phyloP scores from a whole-genome alignment of 2,888 invertebrate species.

The Cataglyphis cursor region DNA sequence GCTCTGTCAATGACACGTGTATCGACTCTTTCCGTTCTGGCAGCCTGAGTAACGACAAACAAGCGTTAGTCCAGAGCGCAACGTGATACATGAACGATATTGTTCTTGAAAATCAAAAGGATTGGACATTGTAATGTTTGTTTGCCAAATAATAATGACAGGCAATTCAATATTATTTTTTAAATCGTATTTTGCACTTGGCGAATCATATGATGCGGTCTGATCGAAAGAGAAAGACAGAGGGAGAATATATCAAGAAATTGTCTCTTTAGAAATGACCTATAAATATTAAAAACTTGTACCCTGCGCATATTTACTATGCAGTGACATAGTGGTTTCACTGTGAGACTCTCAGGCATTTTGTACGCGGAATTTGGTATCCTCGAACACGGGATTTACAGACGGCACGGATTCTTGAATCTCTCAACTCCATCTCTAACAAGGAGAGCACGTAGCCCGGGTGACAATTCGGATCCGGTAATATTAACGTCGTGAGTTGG shows the following conservation, averaged over 20 bases:
- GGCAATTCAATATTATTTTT: neutral
- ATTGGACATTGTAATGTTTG: neutral
- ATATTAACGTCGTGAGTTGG: slow-evolving; percentile 50
- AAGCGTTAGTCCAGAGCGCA: neutral
- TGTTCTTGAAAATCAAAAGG: slow-evolving; percentile 5
- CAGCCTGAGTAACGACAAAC: slow-evolving; percentile 15
- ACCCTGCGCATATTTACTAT: neutral
- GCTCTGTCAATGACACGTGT: slow-evolving; percentile 28
- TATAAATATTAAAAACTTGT: slow-evolving; percentile 22
- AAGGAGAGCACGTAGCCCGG: slow-evolving; percentile 18
- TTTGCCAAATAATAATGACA: slow-evolving; percentile 12
- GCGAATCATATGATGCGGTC: neutral
- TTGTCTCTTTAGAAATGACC: neutral
- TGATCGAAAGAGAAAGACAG: neutral
- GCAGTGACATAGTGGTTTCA: neutral
- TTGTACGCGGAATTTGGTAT: slow-evolving; percentile 10
- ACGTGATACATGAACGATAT: neutral
- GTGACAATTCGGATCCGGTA: slow-evolving; percentile 47
- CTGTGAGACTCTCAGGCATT: neutral
- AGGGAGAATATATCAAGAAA: neutral
- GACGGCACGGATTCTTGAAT: slow-evolving; percentile 16
- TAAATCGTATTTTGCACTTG: neutral
- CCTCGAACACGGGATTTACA: neutral
- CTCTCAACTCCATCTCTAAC: neutral
- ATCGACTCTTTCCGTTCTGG: slow-evolving; percentile 21